Evolutionary conservation across 2,888 invertebrate genomes (phyloP), one percentile per base, ranked within the genome.

Genomic region (Polylopha cassiicola): DNA sequence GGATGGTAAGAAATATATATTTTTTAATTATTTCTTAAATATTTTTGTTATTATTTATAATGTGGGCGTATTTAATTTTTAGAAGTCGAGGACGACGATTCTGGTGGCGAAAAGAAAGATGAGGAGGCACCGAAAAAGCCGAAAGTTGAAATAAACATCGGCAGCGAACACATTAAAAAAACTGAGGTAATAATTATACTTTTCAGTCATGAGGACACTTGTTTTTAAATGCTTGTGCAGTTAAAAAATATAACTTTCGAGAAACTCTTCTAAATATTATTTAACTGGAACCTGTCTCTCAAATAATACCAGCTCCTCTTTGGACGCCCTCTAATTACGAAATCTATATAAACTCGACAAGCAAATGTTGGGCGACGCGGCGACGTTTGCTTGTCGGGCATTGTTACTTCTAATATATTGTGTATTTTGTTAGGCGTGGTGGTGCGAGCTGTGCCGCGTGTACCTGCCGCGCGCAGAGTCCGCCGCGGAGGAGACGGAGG

Each of bases 381-480:
- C n/a, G n/a, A n/a, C n/a, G n/a, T n/a, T n/a, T n/a, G n/a, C 5
- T n/a, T 23, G 4, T 23, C 4, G 8, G 4, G 11, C 11, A 24
- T 3, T 8, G 9, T 23, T 3, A 3, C 5, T 24, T 23, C 4
- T 10, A 3, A 23, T 21, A 3, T 24, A 9, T 4, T 21, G 23
- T 8, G 6, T 22, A 17, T 8, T 8, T 10, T 14, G 3, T 7
- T 34, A 86, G 86, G 86, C 85, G 6, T 89, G 90, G 74, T 94
- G 90, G 73, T 95, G 95, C 68, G 93, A 93, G 59, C 72, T 95
- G 43, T 95, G 95, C 73, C 90, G 91, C 58, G 88, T 90, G 62
- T 93, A 92, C 71, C 73, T 94, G 58, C 89, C 91, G 24, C 88
- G 90, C 18, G 78, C 54, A 78, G 88, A 58, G 70, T 66, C 62